Base-by-base conservation (phyloP, 1,140 invertebrate species). In the Cardiocondyla obscurior region DNA sequence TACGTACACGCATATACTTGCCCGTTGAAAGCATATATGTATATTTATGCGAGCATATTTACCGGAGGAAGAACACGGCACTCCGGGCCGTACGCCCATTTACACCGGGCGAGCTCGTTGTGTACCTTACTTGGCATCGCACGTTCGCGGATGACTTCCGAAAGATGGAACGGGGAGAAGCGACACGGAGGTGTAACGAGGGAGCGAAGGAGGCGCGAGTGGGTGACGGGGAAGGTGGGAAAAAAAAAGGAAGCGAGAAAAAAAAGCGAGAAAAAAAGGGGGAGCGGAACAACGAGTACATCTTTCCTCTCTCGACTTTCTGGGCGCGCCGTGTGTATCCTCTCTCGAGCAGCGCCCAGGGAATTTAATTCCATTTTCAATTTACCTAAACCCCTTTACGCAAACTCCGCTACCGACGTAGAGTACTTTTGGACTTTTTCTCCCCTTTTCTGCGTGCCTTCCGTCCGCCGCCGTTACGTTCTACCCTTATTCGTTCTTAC, bases 361-460 rank as follows among this genome's bases (percentile, higher is more conserved):
- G 91, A 90, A 91, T 91, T 91, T 91, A 92, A 92, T 92, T 91
- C 87, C 86, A 91, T 91, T 91, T 92, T 91, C 90, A 91, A 90
- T 92, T 92, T 86, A 82, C 88, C 87, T 91, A 90, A 90, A 86
- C 87, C 88, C 77, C 85, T 87, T 90, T 87, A 88, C 84, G 82
- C 82, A 83, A 90, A 89, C 88, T 89, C 70, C 44, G 77, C 64
- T 79, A 70, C 81, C 67, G 70, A 85, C 81, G 81, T 88, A 77
- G 53, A 88, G 79, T 70, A 77, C 73, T 85, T 81, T 73, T 81
- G 62, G 72, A 81, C 85, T 76, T 85, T 83, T 74, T 53, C 65
- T 62, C 30, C 67, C 42, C 60, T 85, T 82, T 79, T 64, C 57
- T 72, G 76, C 55, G 55, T 46, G 70, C 74, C 51, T 30, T 36